Evolutionary conservation across 1,140 invertebrate genomes (phyloP), one percentile per base, ranked within the genome.

Genomic region (Ctenoplectra terminalis): DNA sequence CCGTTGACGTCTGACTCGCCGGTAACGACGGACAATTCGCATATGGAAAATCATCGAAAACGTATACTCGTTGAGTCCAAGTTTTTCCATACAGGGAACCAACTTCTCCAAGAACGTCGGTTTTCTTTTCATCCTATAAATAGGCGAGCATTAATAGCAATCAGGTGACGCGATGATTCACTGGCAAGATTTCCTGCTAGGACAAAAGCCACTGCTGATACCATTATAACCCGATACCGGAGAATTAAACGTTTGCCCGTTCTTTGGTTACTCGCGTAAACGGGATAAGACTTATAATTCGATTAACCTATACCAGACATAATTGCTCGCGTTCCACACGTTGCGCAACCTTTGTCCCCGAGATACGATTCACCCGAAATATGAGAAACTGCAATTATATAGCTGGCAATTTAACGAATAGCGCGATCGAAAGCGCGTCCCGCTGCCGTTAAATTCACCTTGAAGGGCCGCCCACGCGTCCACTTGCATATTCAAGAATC

Each of bases 91-190:
- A 85, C 48, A 31, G 60, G 50, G 78, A 76, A 43, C 43, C 50
- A 54, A 75, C 69, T 71, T 82, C 78, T 69, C 67, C 78, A 81
- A 81, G 78, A 86, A 85, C 70, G 72, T 85, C 67, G 67, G 40
- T 75, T 67, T 82, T 85, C 52, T 64, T 67, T 77, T 86, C 69
- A 82, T 76, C 66, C 83, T 86, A 86, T 86, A 86, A 86, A 86
- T 85, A 86, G 83, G 54, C 56, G 43, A 56, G 58, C 72, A 73
- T 85, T 86, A 85, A 74, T 70, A 52, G 43, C 72, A 43, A 29
- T 46, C 83, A 85, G 84, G 71, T 85, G 84, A 74, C 54, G 43
- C 58, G 72, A 54, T 85, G 84, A 86, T 86, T 86, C 84, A 86
- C 67, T 37, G 26, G 11, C 50, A 29, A 71, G 60, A 61, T 85